Conservation (phyloP, 2,113 vertebrate species). For the Hylia prasina region DNA sequence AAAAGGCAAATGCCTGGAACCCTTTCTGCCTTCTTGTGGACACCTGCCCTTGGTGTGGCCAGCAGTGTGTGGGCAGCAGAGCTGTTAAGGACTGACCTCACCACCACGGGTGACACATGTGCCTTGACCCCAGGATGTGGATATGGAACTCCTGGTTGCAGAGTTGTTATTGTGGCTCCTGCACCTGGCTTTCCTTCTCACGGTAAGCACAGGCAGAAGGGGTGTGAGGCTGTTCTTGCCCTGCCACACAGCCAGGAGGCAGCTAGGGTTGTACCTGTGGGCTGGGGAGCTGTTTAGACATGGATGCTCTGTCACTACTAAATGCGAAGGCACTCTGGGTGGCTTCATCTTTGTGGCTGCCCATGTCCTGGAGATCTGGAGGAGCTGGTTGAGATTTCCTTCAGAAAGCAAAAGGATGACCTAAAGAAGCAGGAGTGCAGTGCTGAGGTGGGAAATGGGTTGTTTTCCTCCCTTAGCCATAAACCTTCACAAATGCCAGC, state of each 20-base stretch:
- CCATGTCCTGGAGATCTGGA: neutral
- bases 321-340: neutral
- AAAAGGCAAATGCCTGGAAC: neutral
- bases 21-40: neutral
- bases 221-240: neutral
- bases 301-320: fast-evolving
- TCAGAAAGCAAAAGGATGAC: fast-evolving
- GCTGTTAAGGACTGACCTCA: neutral
- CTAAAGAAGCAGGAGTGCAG: neutral
- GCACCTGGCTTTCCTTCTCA: neutral
- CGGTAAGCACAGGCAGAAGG: fast-evolving
- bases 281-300: neutral
- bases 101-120: fast-evolving
- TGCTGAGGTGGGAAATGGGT: neutral
- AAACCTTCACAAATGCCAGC: neutral
- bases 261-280: neutral
- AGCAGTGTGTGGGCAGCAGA: neutral
- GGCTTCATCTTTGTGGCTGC: fast-evolving
- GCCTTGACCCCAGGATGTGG: too few species aligned
- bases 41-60: neutral
- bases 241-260: neutral
- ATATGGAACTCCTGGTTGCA: fast-evolving
- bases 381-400: neutral
- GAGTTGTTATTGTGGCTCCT: neutral
- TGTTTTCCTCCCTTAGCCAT: neutral